These are phyloP conservation scores for Metridium senile DNA, from an alignment of 92 coral and sea anemone genomes.

Conservation along the genomic window DNA sequence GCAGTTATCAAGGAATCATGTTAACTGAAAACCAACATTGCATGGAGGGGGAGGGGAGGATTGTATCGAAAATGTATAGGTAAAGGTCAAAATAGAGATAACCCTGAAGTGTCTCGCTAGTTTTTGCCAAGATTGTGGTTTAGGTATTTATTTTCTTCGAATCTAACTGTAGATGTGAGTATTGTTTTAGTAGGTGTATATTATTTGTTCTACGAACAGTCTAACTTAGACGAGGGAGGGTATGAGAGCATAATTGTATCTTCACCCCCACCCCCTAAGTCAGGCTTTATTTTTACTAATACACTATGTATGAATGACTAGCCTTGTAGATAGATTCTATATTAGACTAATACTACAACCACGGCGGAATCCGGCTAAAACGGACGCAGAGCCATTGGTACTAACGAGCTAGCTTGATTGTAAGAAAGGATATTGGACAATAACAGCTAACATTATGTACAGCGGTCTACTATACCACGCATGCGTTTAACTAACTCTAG, in stretches of 20 bases:
- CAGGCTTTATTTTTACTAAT: neutral
- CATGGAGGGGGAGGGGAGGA: no score
- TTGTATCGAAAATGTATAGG: no score
- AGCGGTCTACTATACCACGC: slow-evolving; percentile 5
- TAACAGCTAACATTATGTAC: slow-evolving; percentile 1
- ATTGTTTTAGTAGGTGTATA: neutral
- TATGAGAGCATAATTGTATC: neutral
- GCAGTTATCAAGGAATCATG: no score
- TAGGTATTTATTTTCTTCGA: no score
- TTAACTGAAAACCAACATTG: no score
- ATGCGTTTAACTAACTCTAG: neutral
- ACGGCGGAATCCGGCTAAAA: neutral
- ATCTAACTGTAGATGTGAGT: neutral
- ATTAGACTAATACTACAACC: neutral
- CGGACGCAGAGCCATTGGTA: neutral
- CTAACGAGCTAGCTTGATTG: slow-evolving; percentile 30
- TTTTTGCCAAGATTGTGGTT: no score
- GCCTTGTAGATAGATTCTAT: neutral
- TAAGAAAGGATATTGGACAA: slow-evolving; percentile 10
- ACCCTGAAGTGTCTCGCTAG: no score
- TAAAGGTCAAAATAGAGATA: no score
- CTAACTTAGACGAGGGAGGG: neutral
- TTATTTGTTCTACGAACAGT: neutral
- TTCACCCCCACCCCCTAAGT: slow-evolving; percentile 1
- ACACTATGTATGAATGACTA: neutral